Conservation (phyloP, 2,888 invertebrate species). For the Caenorhabditis sinica region DNA sequence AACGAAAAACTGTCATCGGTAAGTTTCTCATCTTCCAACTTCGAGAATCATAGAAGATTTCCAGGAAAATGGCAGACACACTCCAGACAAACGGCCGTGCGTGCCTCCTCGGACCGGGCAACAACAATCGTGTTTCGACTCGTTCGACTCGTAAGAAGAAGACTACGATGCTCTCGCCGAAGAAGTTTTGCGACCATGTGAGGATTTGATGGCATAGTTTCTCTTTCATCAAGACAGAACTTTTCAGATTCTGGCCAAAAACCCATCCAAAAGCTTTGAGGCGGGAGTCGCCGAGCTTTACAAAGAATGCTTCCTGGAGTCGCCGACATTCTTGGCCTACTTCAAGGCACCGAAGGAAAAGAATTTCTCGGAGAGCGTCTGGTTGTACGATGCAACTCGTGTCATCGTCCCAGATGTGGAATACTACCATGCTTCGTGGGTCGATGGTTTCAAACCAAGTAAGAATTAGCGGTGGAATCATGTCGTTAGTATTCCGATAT, state of each 20-base stretch:
- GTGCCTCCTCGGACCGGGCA: neutral
- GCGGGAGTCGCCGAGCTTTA: conserved; percentile 47
- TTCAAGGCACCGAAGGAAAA: conserved; percentile 66
- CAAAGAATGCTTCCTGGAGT: conserved; percentile 53
- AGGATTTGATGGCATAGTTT: neutral
- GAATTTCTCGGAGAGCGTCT: conserved; percentile 56
- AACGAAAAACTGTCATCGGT: neutral
- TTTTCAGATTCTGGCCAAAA: conserved; percentile 23
- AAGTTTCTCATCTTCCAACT: neutral
- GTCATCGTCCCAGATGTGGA: conserved; percentile 53
- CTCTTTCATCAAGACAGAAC: neutral
- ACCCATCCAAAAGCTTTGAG: conserved; percentile 40
- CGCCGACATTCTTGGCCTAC: conserved; percentile 48
- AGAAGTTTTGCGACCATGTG: conserved; percentile 62
- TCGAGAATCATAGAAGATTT: no score
- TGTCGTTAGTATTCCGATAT: neutral
- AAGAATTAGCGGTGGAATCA: neutral
- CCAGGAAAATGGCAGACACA: conserved; percentile 26
- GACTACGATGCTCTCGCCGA: conserved; percentile 57
- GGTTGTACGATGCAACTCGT: conserved; percentile 60
- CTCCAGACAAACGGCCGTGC: conserved; percentile 15
- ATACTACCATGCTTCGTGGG: conserved; percentile 63
- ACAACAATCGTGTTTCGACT: conserved; percentile 53
- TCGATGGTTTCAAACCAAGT: conserved; percentile 51
- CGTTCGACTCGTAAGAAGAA: conserved; percentile 67